Evolutionary conservation across 2,888 invertebrate genomes (phyloP).

Genomic region (Mechanitis mazaeus): DNA sequence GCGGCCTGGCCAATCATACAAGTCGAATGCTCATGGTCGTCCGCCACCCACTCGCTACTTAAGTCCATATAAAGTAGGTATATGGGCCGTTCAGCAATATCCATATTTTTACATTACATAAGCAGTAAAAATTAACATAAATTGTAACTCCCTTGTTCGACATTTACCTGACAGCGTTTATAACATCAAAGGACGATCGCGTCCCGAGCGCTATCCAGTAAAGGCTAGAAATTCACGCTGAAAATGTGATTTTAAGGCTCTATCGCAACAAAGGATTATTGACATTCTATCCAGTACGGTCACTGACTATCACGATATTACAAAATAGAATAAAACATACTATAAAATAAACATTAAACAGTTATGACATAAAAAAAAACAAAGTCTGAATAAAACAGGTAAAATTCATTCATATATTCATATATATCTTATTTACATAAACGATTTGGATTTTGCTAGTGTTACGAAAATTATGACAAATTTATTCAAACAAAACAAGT

Average conservation of each 20-base stretch:
- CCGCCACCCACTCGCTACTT: constrained; percentile 71
- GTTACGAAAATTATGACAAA: too few relatives aligned
- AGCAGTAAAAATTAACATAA: constrained; percentile 7
- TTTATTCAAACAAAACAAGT: too few relatives aligned
- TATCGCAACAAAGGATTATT: constrained; percentile 15
- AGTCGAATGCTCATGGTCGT: constrained; percentile 65
- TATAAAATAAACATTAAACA: background rate
- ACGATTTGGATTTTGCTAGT: too few relatives aligned
- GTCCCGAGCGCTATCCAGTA: constrained; percentile 6
- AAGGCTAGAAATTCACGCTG: constrained; percentile 5
- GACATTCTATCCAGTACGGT: constrained; percentile 11
- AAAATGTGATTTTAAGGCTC: constrained; percentile 11
- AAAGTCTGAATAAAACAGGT: too few relatives aligned
- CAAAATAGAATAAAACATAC: background rate
- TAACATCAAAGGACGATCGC: constrained; percentile 9
- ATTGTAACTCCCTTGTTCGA: background rate
- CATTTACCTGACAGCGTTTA: background rate
- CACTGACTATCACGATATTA: constrained; percentile 3
- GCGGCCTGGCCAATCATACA: constrained; percentile 61
- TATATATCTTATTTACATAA: too few relatives aligned
- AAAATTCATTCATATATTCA: too few relatives aligned
- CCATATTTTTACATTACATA: constrained; percentile 61
- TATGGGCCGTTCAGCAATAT: constrained; percentile 57
- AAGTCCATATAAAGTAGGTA: constrained; percentile 67
- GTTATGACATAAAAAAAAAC: background rate